These are phyloP conservation scores for Spheniscus humboldti DNA, from an alignment of 2,797 vertebrate genomes.

Conservation along the genomic window DNA sequence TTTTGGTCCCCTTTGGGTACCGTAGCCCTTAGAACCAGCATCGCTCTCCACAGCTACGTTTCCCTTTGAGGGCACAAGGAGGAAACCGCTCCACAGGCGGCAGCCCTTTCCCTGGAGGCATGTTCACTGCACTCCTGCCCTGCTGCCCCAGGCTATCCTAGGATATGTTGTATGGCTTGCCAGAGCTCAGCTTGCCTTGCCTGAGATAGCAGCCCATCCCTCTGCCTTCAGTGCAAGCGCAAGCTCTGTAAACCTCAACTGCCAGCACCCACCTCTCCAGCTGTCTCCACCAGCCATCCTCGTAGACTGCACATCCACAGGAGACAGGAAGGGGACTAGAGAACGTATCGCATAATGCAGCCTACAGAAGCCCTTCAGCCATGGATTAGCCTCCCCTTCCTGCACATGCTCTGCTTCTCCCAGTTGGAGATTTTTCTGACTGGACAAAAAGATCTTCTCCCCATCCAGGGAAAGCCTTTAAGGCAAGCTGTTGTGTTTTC, in stretches of 20 bases:
- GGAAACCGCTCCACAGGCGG: background rate
- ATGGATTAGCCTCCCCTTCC: background rate
- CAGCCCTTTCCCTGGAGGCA: background rate
- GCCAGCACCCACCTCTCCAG: background rate
- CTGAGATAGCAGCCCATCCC: background rate
- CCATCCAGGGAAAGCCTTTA: constrained; percentile 31
- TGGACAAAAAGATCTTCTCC: background rate
- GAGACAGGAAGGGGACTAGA: background rate
- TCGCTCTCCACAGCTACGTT: accelerated
- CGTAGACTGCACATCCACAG: background rate
- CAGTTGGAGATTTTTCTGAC: background rate
- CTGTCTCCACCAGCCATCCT: background rate
- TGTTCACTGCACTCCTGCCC: background rate
- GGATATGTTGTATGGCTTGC: background rate
- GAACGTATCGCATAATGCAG: background rate
- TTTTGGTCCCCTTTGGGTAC: background rate
- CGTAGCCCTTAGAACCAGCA: background rate
- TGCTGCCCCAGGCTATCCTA: background rate
- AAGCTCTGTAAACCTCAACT: background rate
- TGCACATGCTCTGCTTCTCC: background rate
- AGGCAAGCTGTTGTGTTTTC: constrained; percentile 43
- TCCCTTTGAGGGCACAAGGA: background rate
- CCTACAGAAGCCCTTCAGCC: background rate
- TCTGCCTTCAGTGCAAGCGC: background rate
- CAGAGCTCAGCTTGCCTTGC: background rate